Conservation (phyloP, 2,113 vertebrate genomes). For the Phylloscopus trochiloides region DNA sequence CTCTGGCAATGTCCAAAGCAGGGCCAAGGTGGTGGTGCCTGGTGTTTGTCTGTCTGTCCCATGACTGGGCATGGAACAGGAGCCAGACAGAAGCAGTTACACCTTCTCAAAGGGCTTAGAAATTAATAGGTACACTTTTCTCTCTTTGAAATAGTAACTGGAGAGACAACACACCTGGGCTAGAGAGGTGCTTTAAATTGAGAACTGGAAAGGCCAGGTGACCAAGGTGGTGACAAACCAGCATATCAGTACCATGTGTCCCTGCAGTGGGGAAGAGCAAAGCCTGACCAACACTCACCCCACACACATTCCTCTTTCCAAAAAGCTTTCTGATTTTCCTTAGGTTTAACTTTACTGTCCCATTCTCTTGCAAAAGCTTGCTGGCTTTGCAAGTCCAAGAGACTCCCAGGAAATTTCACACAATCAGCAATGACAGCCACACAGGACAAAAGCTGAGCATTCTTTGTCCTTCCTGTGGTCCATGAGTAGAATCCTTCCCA, state of each 20-base stretch:
- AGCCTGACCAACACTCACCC: neutral
- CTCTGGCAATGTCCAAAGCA: accelerated
- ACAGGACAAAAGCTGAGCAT: neutral
- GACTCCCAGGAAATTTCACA: neutral
- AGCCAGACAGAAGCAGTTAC: neutral
- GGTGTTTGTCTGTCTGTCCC: accelerated
- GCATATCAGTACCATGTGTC: accelerated
- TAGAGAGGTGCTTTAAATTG: neutral
- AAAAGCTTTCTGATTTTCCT: neutral
- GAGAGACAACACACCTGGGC: neutral
- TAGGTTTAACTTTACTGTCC: neutral
- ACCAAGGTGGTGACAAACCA: neutral
- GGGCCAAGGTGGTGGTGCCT: neutral
- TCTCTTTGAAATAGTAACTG: neutral
- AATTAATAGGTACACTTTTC: neutral
- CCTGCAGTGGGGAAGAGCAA: neutral
- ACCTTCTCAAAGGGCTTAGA: neutral
- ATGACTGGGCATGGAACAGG: neutral
- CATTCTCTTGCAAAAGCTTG: neutral
- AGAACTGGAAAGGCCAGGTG: neutral
- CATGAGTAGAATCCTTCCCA: neutral
- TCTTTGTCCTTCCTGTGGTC: neutral
- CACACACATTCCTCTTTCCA: neutral
- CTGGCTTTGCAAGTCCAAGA: neutral
- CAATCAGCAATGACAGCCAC: neutral